phyloP scores from a whole-genome alignment of 2,888 invertebrate genomes.

The Geophilus truncorum region DNA sequence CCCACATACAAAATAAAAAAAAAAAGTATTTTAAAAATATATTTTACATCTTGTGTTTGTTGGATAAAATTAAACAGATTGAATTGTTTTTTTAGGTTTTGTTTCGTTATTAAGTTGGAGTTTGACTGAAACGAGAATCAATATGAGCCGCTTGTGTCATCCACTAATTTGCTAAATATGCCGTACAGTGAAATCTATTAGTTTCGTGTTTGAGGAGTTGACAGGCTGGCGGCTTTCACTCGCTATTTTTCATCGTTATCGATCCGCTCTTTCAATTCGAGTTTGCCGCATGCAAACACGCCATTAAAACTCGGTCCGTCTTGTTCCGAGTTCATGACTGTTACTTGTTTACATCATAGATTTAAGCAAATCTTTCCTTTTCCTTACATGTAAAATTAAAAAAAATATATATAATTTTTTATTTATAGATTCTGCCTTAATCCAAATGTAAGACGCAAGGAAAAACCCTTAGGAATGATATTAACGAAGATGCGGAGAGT shows the following conservation, averaged over 20 bases:
- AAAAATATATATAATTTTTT: too few relatives aligned
- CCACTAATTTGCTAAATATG: slow-evolving; percentile 12
- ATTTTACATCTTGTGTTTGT: too few relatives aligned
- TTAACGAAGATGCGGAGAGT: background rate
- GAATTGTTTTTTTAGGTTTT: background rate
- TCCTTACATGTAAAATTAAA: too few relatives aligned
- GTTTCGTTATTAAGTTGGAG: too few relatives aligned
- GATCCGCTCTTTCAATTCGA: background rate
- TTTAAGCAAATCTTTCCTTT: background rate
- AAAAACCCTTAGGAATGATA: background rate
- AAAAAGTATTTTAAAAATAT: too few relatives aligned
- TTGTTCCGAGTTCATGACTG: background rate
- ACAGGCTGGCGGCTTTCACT: background rate
- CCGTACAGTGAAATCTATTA: background rate
- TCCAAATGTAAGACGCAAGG: background rate
- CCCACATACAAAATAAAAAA: too few relatives aligned
- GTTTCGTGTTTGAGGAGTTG: background rate
- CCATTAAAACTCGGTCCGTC: background rate
- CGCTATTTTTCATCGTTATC: slow-evolving; percentile 4
- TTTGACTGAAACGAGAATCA: background rate
- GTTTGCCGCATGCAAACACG: slow-evolving; percentile 7
- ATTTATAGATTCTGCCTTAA: background rate
- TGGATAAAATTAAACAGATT: background rate
- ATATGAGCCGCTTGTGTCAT: background rate
- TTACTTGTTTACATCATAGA: background rate